Conservation (phyloP, 2,113 vertebrate genomes). For the Scomber colias region DNA sequence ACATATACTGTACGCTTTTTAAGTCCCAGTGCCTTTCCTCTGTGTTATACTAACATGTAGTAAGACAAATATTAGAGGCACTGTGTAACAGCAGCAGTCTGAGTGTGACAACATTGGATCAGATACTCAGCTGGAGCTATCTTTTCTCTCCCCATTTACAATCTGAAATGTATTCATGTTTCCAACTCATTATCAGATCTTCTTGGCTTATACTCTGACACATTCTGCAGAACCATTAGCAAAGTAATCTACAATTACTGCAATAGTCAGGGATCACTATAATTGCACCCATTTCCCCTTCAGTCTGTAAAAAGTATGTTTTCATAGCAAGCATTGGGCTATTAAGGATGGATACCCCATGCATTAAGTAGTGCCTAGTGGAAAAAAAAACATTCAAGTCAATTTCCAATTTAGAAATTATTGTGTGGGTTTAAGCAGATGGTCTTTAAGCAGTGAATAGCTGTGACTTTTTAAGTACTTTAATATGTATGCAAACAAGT, state of each 20-base stretch:
- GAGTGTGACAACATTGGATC: conserved; percentile 35
- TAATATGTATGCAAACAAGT: conserved; percentile 82
- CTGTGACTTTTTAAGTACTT: conserved; percentile 76
- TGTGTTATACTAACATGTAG: conserved; percentile 5
- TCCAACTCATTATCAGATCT: conserved; percentile 70
- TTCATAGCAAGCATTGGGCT: conserved; percentile 56
- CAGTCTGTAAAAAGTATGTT: conserved; percentile 64
- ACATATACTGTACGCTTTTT: conserved; percentile 10
- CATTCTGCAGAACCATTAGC: conserved; percentile 67
- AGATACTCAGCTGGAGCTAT: conserved; percentile 29
- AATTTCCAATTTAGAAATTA: conserved; percentile 77
- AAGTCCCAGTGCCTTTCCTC: not conserved
- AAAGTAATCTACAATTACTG: conserved; percentile 74
- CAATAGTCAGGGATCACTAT: conserved; percentile 69
- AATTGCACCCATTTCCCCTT: conserved; percentile 66
- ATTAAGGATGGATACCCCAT: conserved; percentile 62
- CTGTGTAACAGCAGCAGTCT: conserved; percentile 21
- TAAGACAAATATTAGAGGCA: conserved; percentile 23
- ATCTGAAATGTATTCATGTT: conserved; percentile 55
- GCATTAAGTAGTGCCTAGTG: conserved; percentile 54
- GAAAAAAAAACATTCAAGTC: conserved; percentile 56
- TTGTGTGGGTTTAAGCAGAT: conserved; percentile 69
- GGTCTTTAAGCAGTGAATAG: conserved; percentile 71
- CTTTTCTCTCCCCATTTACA: conserved; percentile 44
- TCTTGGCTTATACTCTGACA: conserved; percentile 61